A percentile compares a stretch with the other conserved stretches of the same genome.
These are phyloP conservation scores for Agelastica alni DNA, from an alignment of 2,888 invertebrate species.

Conservation along the genomic window DNA sequence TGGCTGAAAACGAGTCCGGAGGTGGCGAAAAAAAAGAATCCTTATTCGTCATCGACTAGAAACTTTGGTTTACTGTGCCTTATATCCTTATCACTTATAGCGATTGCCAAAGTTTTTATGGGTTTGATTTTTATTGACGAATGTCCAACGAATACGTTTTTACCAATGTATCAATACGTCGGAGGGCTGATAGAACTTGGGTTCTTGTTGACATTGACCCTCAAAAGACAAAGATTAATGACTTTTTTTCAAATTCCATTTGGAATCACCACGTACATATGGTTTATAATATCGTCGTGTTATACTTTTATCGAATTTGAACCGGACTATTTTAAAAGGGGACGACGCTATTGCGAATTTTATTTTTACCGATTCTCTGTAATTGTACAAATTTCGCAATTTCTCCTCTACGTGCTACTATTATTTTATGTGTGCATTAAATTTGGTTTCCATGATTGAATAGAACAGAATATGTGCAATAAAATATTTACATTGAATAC, in stretches of 20 bases:
- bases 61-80: slow-evolving; percentile 10
- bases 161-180: slow-evolving; percentile 15
- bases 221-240: slow-evolving; percentile 8
- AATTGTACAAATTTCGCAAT: slow-evolving; percentile 23
- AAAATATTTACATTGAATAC: no score
- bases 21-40: slow-evolving; percentile 14
- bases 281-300: slow-evolving; percentile 9
- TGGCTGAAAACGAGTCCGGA: slow-evolving; percentile 14
- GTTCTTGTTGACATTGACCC: slow-evolving; percentile 26
- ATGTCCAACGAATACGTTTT: slow-evolving; percentile 18
- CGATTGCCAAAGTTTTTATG: slow-evolving; percentile 14
- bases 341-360: slow-evolving; percentile 34
- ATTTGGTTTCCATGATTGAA: slow-evolving; percentile 21
- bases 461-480: no score
- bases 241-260: slow-evolving; percentile 13
- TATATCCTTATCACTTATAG: slow-evolving; percentile 1
- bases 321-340: slow-evolving; percentile 36
- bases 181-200: slow-evolving; percentile 20
- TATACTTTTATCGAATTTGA: slow-evolving; percentile 34
- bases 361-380: slow-evolving; percentile 29
- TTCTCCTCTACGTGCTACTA: slow-evolving; percentile 23
- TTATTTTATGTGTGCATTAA: slow-evolving; percentile 19
- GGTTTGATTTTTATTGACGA: slow-evolving; percentile 11
- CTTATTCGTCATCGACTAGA: slow-evolving; percentile 1
- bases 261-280: slow-evolving; percentile 12